Evolutionary conservation across 2,797 vertebrate species (phyloP), one percentile per base, ranked within the genome.

Genomic region (Spinus pinus): DNA sequence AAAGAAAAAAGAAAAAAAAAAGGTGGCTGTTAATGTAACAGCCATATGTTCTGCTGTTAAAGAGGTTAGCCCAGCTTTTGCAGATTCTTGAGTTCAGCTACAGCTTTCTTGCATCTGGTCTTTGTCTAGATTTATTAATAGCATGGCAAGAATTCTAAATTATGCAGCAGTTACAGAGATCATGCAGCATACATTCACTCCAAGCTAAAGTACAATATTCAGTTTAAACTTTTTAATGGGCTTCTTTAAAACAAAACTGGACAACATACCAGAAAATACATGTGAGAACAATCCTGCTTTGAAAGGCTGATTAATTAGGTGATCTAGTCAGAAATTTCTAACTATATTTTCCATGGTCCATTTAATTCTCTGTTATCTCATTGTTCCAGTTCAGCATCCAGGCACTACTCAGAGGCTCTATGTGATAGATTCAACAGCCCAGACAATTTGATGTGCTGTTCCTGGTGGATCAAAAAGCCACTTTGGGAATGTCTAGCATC

Each of bases 91-190:
- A 87, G 85, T 74, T 96, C 87, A 90, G 74, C 88, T 95, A 81
- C 93, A 93, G 92, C 91, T 95, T 95, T 84, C 90, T 56, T 78
- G 75, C 95, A 96, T 97, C 95, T 97, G 96, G 87, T 93, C 85
- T 96, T 95, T 95, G 94, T 97, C 94, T 93, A 81, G 66, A 94
- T 95, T 93, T 97, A 97, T 97, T 97, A 96, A 96, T 88, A 95
- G 94, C 91, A 95, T 88, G 84, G 91, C 93, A 96, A 78, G 80
- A 94, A 96, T 88, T 64, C 37, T 79, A 86, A 96, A 93, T 96
- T 88, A 79, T 87, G 90, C 90, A 82, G 82, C 72, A 11, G 87
- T 95, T 93, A 89, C 72, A 97, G 87, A 91, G 85, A 95, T 80
- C 95, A 93, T 74, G 81, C 90, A 81, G 79, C 31, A 49, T 64